These are phyloP conservation scores for Chaetura pelagica DNA, from an alignment of 2,113 vertebrate genomes.

Conservation along the genomic window DNA sequence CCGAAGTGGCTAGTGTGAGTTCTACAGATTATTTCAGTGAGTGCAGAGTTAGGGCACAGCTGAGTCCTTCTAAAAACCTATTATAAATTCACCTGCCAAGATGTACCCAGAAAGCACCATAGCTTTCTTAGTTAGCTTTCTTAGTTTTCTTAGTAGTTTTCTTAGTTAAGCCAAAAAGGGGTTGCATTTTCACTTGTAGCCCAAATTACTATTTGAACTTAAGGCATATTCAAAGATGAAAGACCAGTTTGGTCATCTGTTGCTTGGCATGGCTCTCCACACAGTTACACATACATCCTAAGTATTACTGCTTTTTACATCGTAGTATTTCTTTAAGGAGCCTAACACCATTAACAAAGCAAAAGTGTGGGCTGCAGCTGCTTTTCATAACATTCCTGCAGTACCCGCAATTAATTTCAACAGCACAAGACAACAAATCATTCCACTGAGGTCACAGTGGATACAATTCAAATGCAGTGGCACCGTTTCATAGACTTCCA, in stretches of 20 bases:
- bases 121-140: neutral
- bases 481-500: neutral
- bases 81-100: neutral
- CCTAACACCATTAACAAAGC: slow-evolving; percentile 23
- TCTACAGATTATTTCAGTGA: neutral
- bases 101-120: neutral
- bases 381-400: slow-evolving; percentile 48
- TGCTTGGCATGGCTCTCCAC: neutral
- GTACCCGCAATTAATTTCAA: slow-evolving; percentile 19
- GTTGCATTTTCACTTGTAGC: neutral
- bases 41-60: neutral
- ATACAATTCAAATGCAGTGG: neutral
- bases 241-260: neutral
- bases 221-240: neutral
- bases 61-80: neutral
- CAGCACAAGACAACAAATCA: neutral
- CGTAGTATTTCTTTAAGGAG: slow-evolving; percentile 23
- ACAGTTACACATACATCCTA: neutral
- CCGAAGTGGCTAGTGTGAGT: neutral
- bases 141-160: neutral
- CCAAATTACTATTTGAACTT: neutral
- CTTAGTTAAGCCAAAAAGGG: neutral
- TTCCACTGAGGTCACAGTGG: slow-evolving; percentile 26
- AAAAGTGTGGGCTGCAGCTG: slow-evolving; percentile 48
- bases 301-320: neutral